These are phyloP conservation scores for Drosophila bipectinata DNA, from an alignment of 1,140 invertebrate species.

Conservation along the genomic window DNA sequence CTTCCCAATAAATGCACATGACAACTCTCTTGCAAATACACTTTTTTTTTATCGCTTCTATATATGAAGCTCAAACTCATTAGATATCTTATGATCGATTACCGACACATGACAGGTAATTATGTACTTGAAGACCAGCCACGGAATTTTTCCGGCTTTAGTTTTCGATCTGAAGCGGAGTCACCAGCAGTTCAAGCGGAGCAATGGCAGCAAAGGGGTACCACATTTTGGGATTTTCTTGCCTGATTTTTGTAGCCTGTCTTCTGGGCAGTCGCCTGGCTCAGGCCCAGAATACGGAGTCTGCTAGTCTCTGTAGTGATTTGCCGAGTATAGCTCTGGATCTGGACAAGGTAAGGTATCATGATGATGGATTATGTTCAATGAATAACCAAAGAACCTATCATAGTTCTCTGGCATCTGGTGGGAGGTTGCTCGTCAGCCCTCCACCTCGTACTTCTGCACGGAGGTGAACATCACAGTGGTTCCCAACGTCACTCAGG, in stretches of 20 bases:
- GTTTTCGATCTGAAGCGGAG: slow-evolving; percentile 23
- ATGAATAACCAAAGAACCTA: too few species aligned
- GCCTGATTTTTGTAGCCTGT: slow-evolving; percentile 16
- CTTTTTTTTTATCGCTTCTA: neutral
- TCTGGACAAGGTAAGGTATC: slow-evolving; percentile 33
- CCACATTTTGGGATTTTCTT: slow-evolving; percentile 5
- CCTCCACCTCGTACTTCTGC: slow-evolving; percentile 40
- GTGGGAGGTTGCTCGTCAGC: slow-evolving; percentile 73
- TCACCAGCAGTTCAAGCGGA: slow-evolving; percentile 34
- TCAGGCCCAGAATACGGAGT: slow-evolving; percentile 10
- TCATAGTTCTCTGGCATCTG: slow-evolving; percentile 63
- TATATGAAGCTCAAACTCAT: neutral
- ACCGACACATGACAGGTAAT: slow-evolving; percentile 26
- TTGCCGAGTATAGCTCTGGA: slow-evolving; percentile 13
- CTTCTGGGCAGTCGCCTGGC: slow-evolving; percentile 17
- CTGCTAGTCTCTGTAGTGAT: neutral
- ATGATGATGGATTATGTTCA: too few species aligned
- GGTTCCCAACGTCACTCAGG: neutral
- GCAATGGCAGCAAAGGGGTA: slow-evolving; percentile 28
- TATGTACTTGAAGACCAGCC: slow-evolving; percentile 10
- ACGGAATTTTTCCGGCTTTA: neutral
- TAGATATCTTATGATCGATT: slow-evolving; percentile 69
- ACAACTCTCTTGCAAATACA: neutral
- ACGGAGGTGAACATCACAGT: slow-evolving; percentile 62
- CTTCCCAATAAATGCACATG: neutral